Evolutionary conservation across 2,888 invertebrate genomes (phyloP), one percentile per base, ranked within the genome.

Genomic region (Alsophila aescularia): DNA sequence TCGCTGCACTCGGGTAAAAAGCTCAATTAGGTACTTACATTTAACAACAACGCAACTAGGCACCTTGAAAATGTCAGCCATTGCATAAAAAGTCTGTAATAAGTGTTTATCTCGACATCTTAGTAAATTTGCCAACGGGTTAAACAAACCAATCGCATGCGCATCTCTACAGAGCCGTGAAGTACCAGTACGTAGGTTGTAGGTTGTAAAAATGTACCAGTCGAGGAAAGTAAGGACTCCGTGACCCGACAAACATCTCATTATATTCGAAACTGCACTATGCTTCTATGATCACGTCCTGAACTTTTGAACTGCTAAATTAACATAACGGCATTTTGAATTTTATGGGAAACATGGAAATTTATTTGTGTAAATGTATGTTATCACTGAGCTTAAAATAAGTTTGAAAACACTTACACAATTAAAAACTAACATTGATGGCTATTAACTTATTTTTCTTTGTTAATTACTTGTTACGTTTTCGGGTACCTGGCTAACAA

Each of bases 201-300:
- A n/a, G n/a, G n/a, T n/a, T n/a, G 69, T 66, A 69, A 59, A 69
- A 70, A 74, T 49, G 44, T 52, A 27, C 64, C 61, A 60, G 62
- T 73, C 64, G 63, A 69, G 69, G 64, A 73, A 80, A 76, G 72
- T 70, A 78, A 75, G 71, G 73, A 72, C 69, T 77, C 58, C 81
- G 80, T 81, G 81, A 77, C 72, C 59, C 59, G 81, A 82, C 70
- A 81, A 79, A 60, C 61, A 81, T 79, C 79, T 77, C 44, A 45
- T 61, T 53, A 57, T 41, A 60, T 52, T 58, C 44, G 40, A 58
- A 58, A 52, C 63, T 50, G 58, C 52, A 62, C 64, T 69, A 58
- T 63, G 48, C 61, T 57, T 43, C 41, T 54, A 64, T 64, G 64
- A 65, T 70, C 70, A 70, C 72, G 69, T 69, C 70, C 60, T 70